phyloP scores from a whole-genome alignment of 2,888 invertebrate species.

The Lysandra bellargus region DNA sequence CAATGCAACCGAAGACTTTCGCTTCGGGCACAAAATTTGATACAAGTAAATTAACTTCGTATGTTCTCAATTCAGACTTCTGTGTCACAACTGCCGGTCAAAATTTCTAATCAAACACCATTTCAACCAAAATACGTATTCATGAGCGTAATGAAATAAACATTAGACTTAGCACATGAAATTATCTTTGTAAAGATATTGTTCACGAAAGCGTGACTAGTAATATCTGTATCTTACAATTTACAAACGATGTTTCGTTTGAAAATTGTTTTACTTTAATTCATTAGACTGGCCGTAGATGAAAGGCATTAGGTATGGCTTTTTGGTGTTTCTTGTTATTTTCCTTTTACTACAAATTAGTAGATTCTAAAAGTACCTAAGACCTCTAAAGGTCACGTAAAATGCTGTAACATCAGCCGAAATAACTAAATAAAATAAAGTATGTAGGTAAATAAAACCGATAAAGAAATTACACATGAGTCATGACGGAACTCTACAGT shows the following conservation, averaged over 20 bases:
- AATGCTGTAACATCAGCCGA: neutral
- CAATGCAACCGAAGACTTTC: constrained; percentile 7
- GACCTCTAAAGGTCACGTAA: neutral
- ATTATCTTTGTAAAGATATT: constrained; percentile 58
- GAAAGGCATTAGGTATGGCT: neutral
- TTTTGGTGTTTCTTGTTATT: neutral
- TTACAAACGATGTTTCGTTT: constrained; percentile 20
- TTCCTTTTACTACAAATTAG: neutral
- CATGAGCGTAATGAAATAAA: constrained; percentile 18
- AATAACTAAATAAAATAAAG: too few species aligned
- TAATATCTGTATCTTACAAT: constrained; percentile 37
- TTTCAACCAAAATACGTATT: neutral
- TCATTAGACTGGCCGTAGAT: constrained; percentile 25
- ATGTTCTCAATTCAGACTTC: neutral
- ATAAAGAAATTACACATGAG: neutral
- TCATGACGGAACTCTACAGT: neutral
- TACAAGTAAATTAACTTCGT: constrained; percentile 7
- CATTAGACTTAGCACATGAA: constrained; percentile 42
- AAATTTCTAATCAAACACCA: neutral
- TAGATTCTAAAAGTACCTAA: neutral
- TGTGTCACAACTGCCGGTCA: constrained; percentile 4
- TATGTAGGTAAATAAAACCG: neutral
- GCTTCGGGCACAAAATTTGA: constrained; percentile 22
- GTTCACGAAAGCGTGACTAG: constrained; percentile 68
- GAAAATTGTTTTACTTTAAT: constrained; percentile 20